Conservation (phyloP, 53 echinoderm and acorn worm species). For the Echinometra lucunter region DNA sequence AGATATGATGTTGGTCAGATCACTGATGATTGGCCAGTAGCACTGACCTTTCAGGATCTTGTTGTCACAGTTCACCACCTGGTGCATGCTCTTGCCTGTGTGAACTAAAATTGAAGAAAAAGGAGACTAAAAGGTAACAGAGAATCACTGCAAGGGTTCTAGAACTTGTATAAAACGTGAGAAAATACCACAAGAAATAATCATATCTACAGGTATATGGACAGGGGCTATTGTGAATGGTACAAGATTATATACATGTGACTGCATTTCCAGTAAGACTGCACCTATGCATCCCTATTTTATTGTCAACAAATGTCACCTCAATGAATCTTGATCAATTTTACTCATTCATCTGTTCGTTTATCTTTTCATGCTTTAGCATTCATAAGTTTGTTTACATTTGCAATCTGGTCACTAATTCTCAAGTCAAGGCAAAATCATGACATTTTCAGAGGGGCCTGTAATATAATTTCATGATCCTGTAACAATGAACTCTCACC, state of each 20-base stretch:
- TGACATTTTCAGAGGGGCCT: not conserved
- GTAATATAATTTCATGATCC: not conserved
- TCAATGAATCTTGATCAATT: not conserved
- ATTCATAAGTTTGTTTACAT: not conserved
- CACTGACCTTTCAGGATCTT: constrained; percentile 85
- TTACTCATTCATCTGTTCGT: not conserved
- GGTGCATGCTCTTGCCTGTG: constrained; percentile 57
- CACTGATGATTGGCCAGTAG: constrained; percentile 99
- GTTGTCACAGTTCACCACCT: constrained; percentile 87
- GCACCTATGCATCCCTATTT: no score
- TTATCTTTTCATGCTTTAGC: not conserved
- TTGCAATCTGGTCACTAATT: not conserved
- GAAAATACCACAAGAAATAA: no score
- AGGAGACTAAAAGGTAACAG: not conserved
- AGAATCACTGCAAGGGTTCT: not conserved
- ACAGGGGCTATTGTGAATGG: no score
- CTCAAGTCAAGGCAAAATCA: not conserved
- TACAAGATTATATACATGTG: no score
- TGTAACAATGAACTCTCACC: not conserved
- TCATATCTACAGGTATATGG: no score
- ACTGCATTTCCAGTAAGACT: no score
- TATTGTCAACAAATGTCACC: no score
- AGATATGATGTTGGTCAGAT: constrained; percentile 90
- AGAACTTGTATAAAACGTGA: no score
- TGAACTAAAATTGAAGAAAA: not conserved